Evolutionary conservation across 2,113 vertebrate genomes (phyloP).

Genomic region (Genyomyrus donnyi): DNA sequence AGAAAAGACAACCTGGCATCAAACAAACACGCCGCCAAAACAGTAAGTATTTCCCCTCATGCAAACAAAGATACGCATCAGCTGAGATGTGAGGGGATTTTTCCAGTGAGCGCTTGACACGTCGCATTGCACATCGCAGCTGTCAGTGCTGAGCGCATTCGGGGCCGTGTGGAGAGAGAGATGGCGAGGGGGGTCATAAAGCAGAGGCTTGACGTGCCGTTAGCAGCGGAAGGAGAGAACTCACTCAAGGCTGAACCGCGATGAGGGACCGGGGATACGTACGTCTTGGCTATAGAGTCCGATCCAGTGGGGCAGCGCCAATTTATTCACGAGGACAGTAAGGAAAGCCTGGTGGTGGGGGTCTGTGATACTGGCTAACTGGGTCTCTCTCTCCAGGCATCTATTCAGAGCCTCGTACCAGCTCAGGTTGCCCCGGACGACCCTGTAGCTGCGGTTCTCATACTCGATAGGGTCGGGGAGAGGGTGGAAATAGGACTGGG

Average conservation of each 20-base stretch:
- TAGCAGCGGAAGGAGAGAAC: not conserved
- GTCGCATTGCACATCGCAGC: not conserved
- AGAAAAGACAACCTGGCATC: not conserved
- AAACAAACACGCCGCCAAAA: not conserved
- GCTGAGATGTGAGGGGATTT: not conserved
- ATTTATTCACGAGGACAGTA: conserved; percentile 72
- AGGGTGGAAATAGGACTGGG: conserved; percentile 54
- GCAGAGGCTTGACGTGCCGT: conserved; percentile 6
- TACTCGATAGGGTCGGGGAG: conserved; percentile 71
- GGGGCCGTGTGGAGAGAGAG: not conserved
- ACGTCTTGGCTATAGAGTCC: conserved; percentile 78
- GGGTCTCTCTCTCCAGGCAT: conserved; percentile 64
- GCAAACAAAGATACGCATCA: not conserved
- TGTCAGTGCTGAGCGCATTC: not conserved
- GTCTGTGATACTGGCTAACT: conserved; percentile 80
- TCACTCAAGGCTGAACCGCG: not conserved
- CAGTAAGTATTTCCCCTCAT: not conserved
- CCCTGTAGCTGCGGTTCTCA: conserved; percentile 71
- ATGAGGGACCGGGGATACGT: conserved; percentile 46
- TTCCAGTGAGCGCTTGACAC: not conserved
- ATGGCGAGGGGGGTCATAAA: not conserved
- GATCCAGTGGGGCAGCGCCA: conserved; percentile 79
- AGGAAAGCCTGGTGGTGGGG: conserved; percentile 89
- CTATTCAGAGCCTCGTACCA: conserved; percentile 76
- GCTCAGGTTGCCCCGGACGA: conserved; percentile 79